Evolutionary conservation across 1,140 invertebrate species (phyloP), one percentile per base, ranked within the genome.

Genomic region (Helicorthomorpha holstii): DNA sequence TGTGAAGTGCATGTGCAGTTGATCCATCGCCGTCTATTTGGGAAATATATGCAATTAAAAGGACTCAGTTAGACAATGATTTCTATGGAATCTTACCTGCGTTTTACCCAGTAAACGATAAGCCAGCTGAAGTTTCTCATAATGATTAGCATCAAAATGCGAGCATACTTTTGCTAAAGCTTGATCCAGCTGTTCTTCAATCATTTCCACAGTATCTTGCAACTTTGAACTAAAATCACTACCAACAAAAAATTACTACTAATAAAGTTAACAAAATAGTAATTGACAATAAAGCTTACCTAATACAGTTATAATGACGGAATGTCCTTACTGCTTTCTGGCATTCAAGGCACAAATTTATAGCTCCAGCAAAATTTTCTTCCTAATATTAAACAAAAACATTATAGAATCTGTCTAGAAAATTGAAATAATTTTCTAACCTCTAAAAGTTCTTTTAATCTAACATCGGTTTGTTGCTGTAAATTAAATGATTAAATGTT

Each of bases 1-100:
- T 0, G 87, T 85, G 65, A 92, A 93, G 66, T 97, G 90, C 79
- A 98, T 93, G 55, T 87, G 81, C 26, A 95, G 64, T 64, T 95
- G 89, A 69, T 98, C 91, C 75, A 95, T 86, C 0, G 90, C 85
- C 2, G 81, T 82, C 66, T 93, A 78, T n/a, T n/a, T n/a, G n/a
- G n/a, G n/a, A n/a, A n/a, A n/a, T n/a, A n/a, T n/a, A n/a, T n/a
- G n/a, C 10, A 44, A 58, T 23, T 23, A 25, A 27, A 43, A 34
- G 25, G 4, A 14, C 21, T 22, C 22, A 53, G 26, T 19, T 14
- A 44, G 46, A 55, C 27, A 47, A 23, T 41, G 47, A 22, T 47
- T 45, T 46, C 21, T 22, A 46, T 41, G 27, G 24, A 4, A n/a
- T 51, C 53, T n/a, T n/a, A 61, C 59, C 54, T 61, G 62, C 0